These are phyloP conservation scores for Microctenopoma lineatum DNA, from an alignment of 2,797 vertebrate species.

Conservation along the genomic window DNA sequence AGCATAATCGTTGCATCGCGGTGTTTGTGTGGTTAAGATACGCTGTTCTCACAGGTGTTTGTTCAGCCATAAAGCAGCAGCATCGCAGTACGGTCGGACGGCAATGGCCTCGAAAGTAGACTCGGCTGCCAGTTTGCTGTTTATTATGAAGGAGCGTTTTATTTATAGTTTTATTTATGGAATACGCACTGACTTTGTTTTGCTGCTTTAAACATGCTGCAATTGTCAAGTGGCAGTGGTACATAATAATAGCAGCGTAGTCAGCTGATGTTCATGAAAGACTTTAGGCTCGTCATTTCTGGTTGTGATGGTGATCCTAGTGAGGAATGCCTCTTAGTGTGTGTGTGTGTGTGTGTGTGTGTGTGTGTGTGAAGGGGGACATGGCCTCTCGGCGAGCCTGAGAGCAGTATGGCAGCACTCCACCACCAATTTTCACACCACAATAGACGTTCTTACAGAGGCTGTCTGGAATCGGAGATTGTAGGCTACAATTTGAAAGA, in stretches of 20 bases:
- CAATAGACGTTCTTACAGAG: constrained; percentile 4
- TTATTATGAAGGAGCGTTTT: background rate
- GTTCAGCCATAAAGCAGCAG: background rate
- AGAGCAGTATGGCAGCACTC: constrained; percentile 31
- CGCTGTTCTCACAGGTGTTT: background rate
- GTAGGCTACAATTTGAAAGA: constrained; percentile 25
- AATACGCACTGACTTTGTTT: no score
- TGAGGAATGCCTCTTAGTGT: constrained; percentile 12
- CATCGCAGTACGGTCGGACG: background rate
- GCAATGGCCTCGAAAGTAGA: background rate
- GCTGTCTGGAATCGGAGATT: constrained; percentile 33
- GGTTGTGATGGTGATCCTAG: background rate
- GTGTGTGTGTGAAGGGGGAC: background rate
- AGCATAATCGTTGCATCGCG: background rate
- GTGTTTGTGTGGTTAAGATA: constrained; percentile 1
- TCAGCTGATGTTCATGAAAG: background rate
- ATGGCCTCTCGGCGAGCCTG: constrained; percentile 8
- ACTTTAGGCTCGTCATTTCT: constrained; percentile 1
- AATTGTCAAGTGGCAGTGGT: no score
- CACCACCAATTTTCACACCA: constrained; percentile 35
- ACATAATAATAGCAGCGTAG: background rate
- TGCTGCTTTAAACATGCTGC: no score
- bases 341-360: constrained; percentile 9
- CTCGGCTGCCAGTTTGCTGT: background rate
- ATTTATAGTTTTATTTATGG: no score